These are phyloP conservation scores for Zaprionus davidi DNA, from an alignment of 1,140 invertebrate genomes.

Conservation along the genomic window DNA sequence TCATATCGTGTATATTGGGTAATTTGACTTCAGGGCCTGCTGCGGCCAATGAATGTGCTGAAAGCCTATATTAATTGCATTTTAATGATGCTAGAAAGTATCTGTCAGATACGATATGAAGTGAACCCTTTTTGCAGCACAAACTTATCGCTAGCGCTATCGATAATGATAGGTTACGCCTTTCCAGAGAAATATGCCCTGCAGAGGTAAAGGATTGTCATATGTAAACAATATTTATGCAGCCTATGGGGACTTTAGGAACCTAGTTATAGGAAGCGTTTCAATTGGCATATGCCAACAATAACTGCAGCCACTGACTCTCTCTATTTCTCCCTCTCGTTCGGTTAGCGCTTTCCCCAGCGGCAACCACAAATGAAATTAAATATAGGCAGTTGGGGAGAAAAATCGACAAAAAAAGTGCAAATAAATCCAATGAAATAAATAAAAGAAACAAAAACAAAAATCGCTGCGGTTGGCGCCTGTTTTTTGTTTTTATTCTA, in stretches of 20 bases:
- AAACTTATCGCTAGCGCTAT: slow-evolving; percentile 31
- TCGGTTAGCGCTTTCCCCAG: slow-evolving; percentile 26
- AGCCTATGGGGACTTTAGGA: not conserved
- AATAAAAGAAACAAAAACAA: slow-evolving; percentile 32
- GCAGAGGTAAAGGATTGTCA: not conserved
- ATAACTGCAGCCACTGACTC: slow-evolving; percentile 26
- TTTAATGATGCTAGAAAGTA: slow-evolving; percentile 69
- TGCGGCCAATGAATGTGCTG: slow-evolving; percentile 58
- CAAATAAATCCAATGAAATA: slow-evolving; percentile 48
- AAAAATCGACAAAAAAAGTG: slow-evolving; percentile 33
- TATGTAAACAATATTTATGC: not conserved
- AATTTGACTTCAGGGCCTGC: slow-evolving; percentile 57
- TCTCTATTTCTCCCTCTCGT: slow-evolving; percentile 7
- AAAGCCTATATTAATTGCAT: slow-evolving; percentile 80
- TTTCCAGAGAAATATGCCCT: not conserved
- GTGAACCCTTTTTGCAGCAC: slow-evolving; percentile 49
- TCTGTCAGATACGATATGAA: slow-evolving; percentile 19
- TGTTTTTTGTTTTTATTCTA: slow-evolving; percentile 64
- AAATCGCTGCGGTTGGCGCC: slow-evolving; percentile 67
- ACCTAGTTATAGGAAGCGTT: not conserved
- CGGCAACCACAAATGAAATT: slow-evolving; percentile 75
- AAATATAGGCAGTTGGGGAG: slow-evolving; percentile 58
- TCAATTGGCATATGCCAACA: slow-evolving; percentile 24
- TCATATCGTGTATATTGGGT: slow-evolving; percentile 17
- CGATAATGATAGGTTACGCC: slow-evolving; percentile 18